Percentiles rank a stretch among this genome's conserved stretches.
Conservation (phyloP, 1,140 invertebrate genomes). For the Hydropsyche tenuis region DNA sequence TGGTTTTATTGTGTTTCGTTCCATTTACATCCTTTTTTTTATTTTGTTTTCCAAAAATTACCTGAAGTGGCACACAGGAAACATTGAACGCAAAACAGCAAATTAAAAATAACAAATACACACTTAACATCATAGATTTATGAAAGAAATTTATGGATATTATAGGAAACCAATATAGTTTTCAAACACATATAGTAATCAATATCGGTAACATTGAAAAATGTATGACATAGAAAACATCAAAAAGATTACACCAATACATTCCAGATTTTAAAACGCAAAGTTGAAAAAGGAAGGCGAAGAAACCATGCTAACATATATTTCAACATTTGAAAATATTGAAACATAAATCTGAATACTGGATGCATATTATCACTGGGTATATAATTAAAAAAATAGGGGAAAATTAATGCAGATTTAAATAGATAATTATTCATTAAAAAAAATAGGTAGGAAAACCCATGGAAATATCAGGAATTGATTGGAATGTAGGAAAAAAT, state of each 20-base stretch:
- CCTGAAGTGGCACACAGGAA: no score
- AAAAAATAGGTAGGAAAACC: no score
- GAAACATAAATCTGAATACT: background rate
- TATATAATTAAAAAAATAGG: background rate
- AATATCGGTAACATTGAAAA: background rate
- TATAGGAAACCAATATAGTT: background rate
- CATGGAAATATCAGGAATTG: no score
- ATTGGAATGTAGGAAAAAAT: no score
- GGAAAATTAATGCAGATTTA: background rate
- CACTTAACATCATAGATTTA: no score
- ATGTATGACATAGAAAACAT: slow-evolving; percentile 17
- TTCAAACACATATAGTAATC: background rate
- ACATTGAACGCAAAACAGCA: no score
- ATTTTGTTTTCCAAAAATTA: no score
- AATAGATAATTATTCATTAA: background rate
- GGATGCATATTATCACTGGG: background rate
- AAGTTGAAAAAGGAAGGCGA: slow-evolving; percentile 15
- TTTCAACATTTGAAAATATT: background rate
- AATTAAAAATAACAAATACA: no score
- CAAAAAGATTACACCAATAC: slow-evolving; percentile 32
- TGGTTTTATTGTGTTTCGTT: no score
- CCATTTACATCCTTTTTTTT: no score
- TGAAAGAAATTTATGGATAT: background rate
- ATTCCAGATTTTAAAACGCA: slow-evolving; percentile 29
- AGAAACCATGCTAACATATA: slow-evolving; percentile 30